Base-by-base conservation (phyloP, 2,797 vertebrate genomes). In the Balearica regulorum region DNA sequence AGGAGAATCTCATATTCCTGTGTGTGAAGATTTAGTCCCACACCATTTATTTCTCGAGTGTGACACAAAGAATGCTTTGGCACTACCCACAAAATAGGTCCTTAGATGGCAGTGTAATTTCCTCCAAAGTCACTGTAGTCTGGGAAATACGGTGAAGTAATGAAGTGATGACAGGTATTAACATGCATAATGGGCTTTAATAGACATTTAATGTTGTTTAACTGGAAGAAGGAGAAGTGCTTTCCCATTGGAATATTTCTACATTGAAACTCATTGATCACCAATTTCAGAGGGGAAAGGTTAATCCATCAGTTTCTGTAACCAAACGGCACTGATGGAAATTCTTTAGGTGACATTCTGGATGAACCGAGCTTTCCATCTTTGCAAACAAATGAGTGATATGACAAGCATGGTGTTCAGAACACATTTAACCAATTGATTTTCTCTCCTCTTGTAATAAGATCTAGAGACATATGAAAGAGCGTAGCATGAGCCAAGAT, bases 371-470 rank as follows among this genome's bases (percentile, higher is more conserved):
- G 98, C 98, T 98, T 97, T 98, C 98, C 97, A 97, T 98, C 98
- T 98, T 98, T 98, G 97, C 98, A 98, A 98, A 98, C 98, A 98
- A 98, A 99, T 99, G 99, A 99, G 98, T 99, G 99, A 99, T 99
- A 99, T 99, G 99, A 99, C 99, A 99, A 98, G 98, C 90, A 96
- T 97, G 97, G 98, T 98, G 98, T 98, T 98, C 98, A 98, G 98
- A 98, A 98, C 98, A 98, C 98, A 99, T 99, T 99, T 98, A 98
- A 98, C 96, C 98, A 99, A 99, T 99, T 99, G 99, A 99, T 99
- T 99, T 99, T 99, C 98, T 98, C 98, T 99, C 98, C 95, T 97
- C 97, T 98, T 98, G 98, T 99, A 99, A 99, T 99, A 99, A 99
- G 98, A 98, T 98, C 98, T 98, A 97, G 98, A 99, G 99, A 99